Evolutionary conservation across 2,888 invertebrate genomes (phyloP), one percentile per base, ranked within the genome.

Genomic region (Spodoptera exigua): DNA sequence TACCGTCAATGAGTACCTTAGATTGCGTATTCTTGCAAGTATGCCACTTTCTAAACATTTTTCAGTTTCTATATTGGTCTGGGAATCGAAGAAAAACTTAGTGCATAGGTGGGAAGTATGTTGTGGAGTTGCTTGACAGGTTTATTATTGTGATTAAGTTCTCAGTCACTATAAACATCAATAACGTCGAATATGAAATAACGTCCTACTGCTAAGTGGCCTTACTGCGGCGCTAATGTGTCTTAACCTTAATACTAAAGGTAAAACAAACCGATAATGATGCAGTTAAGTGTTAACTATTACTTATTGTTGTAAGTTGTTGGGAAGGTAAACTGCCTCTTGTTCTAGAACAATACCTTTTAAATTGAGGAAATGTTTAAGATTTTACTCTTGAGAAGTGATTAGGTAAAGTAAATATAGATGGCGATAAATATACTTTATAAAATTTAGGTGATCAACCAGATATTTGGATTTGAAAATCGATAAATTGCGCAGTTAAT

Each of bases 21-120:
- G 27, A 27, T 7, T 27, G 7, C 27, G 0, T 27, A 27, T 27
- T 9, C 39, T 27, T 18, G 21, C 54, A 69, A 46, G 54, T 56
- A 52, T 70, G 71, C 16, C 40, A 53, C 57, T 67, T 64, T 70
- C 71, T 40, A 43, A 37, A 53, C 34, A 46, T 55, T 54, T 58
- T 58, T 59, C 36, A 54, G 16, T 47, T 59, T 66, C 39, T 53
- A 14, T 18, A 18, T 45, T 45, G 49, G 34, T 57, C 53, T 65
- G 49, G 14, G 37, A 54, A 49, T 40, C 10, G 9, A 14, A 64
- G 35, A 53, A 70, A 49, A 58, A 44, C 37, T 5, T 14, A 13
- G 21, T 44, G 34, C 47, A 34, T 41, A 12, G 35, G 61, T 70
- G 73, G 46, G 68, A 70, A 72, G 61, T 60, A 39, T 46, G 46